Evolutionary conservation across 2,888 invertebrate genomes (phyloP), one percentile per base, ranked within the genome.

Genomic region (Luperina testacea): DNA sequence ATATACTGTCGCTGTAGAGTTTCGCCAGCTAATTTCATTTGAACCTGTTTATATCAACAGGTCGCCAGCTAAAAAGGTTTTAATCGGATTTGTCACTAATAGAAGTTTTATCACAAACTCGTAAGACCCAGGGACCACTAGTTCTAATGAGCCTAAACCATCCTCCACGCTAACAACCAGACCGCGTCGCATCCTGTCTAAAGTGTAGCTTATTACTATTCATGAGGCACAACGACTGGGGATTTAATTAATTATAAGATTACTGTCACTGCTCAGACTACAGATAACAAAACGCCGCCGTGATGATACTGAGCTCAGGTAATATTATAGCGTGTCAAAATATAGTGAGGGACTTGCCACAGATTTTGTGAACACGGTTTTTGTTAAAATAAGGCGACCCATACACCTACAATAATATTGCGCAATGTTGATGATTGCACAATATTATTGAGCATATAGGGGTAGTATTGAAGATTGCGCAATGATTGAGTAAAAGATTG

Each of bases 191-290:
- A n/a, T 53, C n/a, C 71, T 48, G 61, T 71, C 64, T 59, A 74
- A 79, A 79, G 70, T 77, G 77, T 82, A 78, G 63, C 88, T 86
- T 80, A 87, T 90, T 87, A 89, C 76, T 89, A 90, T 90, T 89
- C 90, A 88, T 88, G 84, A 86, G 84, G 64, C 83, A 78, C 80
- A 72, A 75, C 85, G 81, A 87, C 81, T 75, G 38, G 71, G 75
- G 83, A 86, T 88, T 90, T 88, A 87, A 90, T 89, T 90, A 90
- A 90, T 90, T 90, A 90, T 86, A 82, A 89, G 89, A 90, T 90
- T 89, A 90, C 83, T 83, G 89, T 87, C 87, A 81, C 84, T 82
- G 83, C 81, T 80, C 57, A 72, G 77, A 75, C 80, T 77, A 51
- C 27, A 82, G 90, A 89, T 89, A 89, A 85, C 86, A 75, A 72